Base-by-base conservation (phyloP, 2,113 vertebrate genomes). In the Scartelaos histophorus region DNA sequence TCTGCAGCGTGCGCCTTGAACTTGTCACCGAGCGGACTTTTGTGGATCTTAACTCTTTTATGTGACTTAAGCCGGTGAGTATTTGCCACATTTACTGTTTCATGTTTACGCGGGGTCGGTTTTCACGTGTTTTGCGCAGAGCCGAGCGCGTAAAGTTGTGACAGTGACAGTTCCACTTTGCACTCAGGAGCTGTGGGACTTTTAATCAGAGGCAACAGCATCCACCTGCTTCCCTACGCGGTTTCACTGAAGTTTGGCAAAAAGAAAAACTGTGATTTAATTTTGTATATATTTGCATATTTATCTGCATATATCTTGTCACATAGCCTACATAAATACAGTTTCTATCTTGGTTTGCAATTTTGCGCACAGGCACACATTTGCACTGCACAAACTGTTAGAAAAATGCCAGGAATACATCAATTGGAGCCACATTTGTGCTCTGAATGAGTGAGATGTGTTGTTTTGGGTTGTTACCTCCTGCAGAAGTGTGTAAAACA, bases 21-120 rank as follows among this genome's bases (percentile, higher is more conserved):
- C 3, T 7, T 0, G 7, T 7, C 58, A 4, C 13, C 17, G 0
- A 51, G 62, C 12, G 35, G 60, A n/a, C 12, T 67, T 68, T 17
- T 0, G n/a, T 60, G 54, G 66, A 71, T 71, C 65, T 67, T 69
- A 12, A 70, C 46, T n/a, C 21, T 35, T 62, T 35, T 2, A n/a
- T 61, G 76, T 68, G 62, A 51, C 70, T 0, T 1, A 1, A 13
- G 16, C 25, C 9, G 84, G 89, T 88, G 64, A 85, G 82, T 85
- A 71, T 69, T 35, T 29, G 53, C 13, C 25, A 2, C 7, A 1
- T 1, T 11, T 17, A 3, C 29, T 69, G n/a, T 34, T 43, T 56
- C 53, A 76, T 12, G 1, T 22, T 68, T 62, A 13, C 61, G 53
- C 21, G 1, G 45, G 25, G 38, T 29, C 34, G 2, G 12, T 70